Evolutionary conservation across 2,888 invertebrate species (phyloP), one percentile per base, ranked within the genome.

Genomic region (Horisme vitalbata): DNA sequence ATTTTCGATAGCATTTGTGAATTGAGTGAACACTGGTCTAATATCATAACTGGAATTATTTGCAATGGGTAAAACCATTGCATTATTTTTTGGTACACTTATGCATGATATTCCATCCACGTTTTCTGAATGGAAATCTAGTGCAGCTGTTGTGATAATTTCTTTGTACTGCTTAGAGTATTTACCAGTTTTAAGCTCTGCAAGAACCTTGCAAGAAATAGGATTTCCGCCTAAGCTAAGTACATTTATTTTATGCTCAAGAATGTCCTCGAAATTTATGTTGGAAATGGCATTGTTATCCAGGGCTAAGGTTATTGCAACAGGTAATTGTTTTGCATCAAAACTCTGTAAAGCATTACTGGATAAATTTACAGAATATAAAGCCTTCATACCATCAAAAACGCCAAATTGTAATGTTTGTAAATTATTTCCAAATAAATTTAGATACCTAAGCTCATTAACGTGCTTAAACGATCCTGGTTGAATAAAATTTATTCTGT

Each of bases 151-250:
- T 9, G 44, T 51, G 1, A 59, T 14, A 2, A 55, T 32, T 4
- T 28, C 10, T n/a, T 34, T 34, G 28, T 41, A 48, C 8, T 48
- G 34, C 21, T 44, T 27, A 7, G 51, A 44, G 39, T 44, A 46
- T 1, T 43, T 23, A 8, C 46, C 51, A 6, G 21, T 35, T 41
- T 56, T 61, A 2, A 61, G 41, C 4, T 54, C 43, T 15, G 49
- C 41, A 14, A 63, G 54, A 24, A 39, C 34, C 12, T 55, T 50
- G 32, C 63, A 63, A 7, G 52, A 36, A 31, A 63, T 57, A n/a
- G 15, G 33, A 46, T 63, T 63, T 4, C 59, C 59, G 0, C 63
- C 63, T 28, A 63, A 41, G 41, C 55, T 57, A 11, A 63, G 32
- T 30, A 39, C 21, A 2, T 20, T 24, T 10, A 58, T 33, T 10